Evolutionary conservation across 2,113 vertebrate species (phyloP).

Genomic region (Lepidothrix coronata): DNA sequence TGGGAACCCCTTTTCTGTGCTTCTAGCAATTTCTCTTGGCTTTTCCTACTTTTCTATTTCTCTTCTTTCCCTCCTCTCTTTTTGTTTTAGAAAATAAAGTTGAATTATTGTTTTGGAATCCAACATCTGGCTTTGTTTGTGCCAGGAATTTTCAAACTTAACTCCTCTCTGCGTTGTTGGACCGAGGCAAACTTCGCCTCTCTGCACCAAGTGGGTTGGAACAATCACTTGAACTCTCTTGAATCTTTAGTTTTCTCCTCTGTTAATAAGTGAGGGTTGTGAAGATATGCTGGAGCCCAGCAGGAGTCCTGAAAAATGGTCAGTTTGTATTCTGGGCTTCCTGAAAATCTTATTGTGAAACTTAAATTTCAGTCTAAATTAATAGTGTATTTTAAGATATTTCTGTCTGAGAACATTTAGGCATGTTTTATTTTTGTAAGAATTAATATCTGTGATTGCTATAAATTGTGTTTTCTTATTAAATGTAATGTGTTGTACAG

Average conservation of each 20-base stretch:
- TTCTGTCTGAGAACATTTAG: neutral
- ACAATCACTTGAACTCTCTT: neutral
- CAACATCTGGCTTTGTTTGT: neutral
- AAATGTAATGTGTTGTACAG: neutral
- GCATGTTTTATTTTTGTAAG: neutral
- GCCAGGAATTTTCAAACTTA: neutral
- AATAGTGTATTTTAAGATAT: neutral
- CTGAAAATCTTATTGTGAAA: neutral
- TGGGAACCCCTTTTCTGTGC: neutral
- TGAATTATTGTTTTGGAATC: neutral
- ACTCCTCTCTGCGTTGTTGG: neutral
- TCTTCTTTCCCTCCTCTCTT: neutral
- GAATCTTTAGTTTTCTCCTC: neutral
- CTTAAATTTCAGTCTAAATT: neutral
- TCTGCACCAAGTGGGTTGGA: neutral
- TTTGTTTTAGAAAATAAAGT: neutral
- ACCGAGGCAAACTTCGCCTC: neutral
- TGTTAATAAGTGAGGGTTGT: neutral
- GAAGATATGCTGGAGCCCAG: neutral
- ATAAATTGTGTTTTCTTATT: neutral
- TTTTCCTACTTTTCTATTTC: neutral
- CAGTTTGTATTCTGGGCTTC: neutral
- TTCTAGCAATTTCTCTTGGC: neutral
- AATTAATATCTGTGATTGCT: neutral
- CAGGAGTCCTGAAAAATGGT: neutral